phyloP scores from a whole-genome alignment of 2,797 vertebrate genomes.

The Peromyscus nudipes region DNA sequence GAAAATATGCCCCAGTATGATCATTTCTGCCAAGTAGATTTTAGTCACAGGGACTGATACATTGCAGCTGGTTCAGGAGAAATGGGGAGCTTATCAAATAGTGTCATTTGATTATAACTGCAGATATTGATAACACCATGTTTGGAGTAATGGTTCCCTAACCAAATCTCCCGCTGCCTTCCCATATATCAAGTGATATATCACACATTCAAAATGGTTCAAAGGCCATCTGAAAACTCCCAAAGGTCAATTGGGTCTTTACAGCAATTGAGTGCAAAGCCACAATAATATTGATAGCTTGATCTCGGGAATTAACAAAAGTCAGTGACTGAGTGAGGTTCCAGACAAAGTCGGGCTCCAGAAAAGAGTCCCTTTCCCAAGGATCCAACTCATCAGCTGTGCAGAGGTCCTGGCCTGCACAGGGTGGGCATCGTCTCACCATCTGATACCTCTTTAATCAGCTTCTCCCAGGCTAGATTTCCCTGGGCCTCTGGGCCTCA shows the following conservation, averaged over 20 bases:
- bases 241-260: background rate
- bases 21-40: slow-evolving; percentile 51
- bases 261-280: slow-evolving; percentile 27
- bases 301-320: background rate
- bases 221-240: background rate
- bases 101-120: slow-evolving; percentile 10
- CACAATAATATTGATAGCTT: background rate
- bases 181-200: background rate
- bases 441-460: background rate
- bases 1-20: slow-evolving; percentile 29
- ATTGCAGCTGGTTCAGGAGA: background rate
- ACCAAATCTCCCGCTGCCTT: accelerated
- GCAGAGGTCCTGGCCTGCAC: background rate
- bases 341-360: background rate
- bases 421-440: background rate
- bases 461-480: background rate
- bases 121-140: background rate
- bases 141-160: background rate
- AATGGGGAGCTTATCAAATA: background rate
- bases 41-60: background rate
- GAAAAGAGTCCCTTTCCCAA: background rate
- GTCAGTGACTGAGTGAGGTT: background rate
- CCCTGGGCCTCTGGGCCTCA: background rate
- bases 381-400: background rate
- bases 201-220: background rate